A percentile compares a stretch with the other conserved stretches of the same genome.
These are phyloP conservation scores for Melikaiella ostensackeni DNA, from an alignment of 2,888 invertebrate species.

Conservation along the genomic window DNA sequence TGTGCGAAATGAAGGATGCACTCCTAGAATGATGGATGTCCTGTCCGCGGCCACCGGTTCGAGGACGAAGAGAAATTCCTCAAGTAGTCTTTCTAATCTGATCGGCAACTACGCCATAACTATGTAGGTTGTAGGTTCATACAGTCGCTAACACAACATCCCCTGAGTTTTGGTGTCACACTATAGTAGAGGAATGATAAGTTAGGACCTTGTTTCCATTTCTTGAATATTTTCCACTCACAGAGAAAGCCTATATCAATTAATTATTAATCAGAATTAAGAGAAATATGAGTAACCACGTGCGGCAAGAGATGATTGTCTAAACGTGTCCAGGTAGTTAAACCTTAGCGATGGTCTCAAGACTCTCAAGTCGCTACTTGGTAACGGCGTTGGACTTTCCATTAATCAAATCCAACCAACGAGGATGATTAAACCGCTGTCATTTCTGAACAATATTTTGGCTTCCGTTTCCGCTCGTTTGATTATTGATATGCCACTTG, in stretches of 20 bases:
- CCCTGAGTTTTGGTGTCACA: not conserved
- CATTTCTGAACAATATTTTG: constrained; percentile 63
- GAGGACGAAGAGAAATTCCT: constrained; percentile 57
- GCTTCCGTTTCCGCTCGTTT: constrained; percentile 58
- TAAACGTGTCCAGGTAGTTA: constrained; percentile 58
- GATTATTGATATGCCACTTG: not conserved
- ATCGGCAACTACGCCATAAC: constrained; percentile 57
- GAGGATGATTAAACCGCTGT: constrained; percentile 59
- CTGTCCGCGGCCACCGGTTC: constrained; percentile 54
- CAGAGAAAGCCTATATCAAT: not conserved
- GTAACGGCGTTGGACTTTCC: constrained; percentile 49
- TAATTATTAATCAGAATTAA: not conserved
- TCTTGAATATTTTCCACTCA: not conserved
- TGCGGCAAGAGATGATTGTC: constrained; percentile 56
- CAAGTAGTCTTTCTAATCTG: constrained; percentile 60
- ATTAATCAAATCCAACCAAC: constrained; percentile 62
- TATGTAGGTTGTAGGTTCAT: constrained; percentile 33
- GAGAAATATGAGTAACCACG: not conserved
- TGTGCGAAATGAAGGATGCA: constrained; percentile 68
- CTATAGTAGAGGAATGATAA: not conserved
- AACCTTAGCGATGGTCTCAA: constrained; percentile 43
- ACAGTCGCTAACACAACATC: constrained; percentile 18
- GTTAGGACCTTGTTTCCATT: not conserved
- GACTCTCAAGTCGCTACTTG: constrained; percentile 46
- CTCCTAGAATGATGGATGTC: constrained; percentile 64